phyloP scores from a whole-genome alignment of 2,888 invertebrate species.

The Isoperla grammatica region DNA sequence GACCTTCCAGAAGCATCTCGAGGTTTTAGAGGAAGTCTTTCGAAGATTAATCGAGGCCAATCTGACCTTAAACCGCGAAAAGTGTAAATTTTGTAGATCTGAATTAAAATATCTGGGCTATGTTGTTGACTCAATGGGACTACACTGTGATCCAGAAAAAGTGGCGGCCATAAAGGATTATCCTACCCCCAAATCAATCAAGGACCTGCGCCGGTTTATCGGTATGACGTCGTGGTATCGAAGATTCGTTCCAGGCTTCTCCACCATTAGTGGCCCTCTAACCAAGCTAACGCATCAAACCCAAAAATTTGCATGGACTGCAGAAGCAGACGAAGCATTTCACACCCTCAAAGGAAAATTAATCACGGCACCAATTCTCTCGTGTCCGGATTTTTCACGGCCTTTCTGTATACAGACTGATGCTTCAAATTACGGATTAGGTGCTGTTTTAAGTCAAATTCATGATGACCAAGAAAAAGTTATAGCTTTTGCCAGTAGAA shows the following conservation, averaged over 20 bases:
- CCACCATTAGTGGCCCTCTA: no score
- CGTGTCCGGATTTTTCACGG: slow-evolving; percentile 31
- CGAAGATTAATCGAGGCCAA: neutral
- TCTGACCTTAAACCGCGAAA: neutral
- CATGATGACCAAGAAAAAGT: slow-evolving; percentile 25
- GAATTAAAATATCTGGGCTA: slow-evolving; percentile 25
- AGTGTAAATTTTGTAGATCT: slow-evolving; percentile 11
- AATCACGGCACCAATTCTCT: slow-evolving; percentile 31
- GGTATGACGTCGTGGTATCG: no score
- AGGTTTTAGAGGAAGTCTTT: slow-evolving; percentile 22
- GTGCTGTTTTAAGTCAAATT: slow-evolving; percentile 33
- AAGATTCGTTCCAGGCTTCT: no score
- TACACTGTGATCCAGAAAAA: slow-evolving; percentile 22
- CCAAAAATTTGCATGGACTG: neutral
- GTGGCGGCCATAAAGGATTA: slow-evolving; percentile 23
- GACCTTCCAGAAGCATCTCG: slow-evolving; percentile 33
- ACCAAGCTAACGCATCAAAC: slow-evolving; percentile 17
- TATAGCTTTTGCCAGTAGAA: slow-evolving; percentile 13
- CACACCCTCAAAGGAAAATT: slow-evolving; percentile 14
- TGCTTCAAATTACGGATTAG: slow-evolving; percentile 34
- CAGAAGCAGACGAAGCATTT: slow-evolving; percentile 25
- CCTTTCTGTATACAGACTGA: slow-evolving; percentile 33
- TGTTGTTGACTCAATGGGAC: slow-evolving; percentile 13
- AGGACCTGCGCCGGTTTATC: no score
- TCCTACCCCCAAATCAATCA: slow-evolving; percentile 18